Base-by-base conservation (phyloP, 2,113 vertebrate species). In the Cebus imitator region DNA sequence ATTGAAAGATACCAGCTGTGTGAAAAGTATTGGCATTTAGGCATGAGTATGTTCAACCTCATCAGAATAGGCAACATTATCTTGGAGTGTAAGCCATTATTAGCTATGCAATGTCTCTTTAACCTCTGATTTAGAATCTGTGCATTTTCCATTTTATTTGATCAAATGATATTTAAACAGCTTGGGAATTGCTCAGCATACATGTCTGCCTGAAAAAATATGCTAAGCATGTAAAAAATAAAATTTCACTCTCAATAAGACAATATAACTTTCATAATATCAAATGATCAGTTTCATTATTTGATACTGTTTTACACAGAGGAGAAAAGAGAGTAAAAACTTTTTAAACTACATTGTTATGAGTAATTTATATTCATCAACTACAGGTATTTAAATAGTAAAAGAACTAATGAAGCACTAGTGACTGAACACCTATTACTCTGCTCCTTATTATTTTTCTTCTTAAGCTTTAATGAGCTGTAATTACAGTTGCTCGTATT, bases 401-500 rank as follows among this genome's bases (percentile, higher is more conserved):
- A 97, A 97, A 83, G 95, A 98, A 96, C 89, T 97, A 98, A 98
- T 98, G 98, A 98, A 98, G 96, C 97, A 40, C 85, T 96, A 52
- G 52, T 97, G 95, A 95, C 96, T 98, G 97, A 98, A 98, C 91
- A 98, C 64, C 96, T 98, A 98, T 96, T 97, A 86, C 58, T 98
- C 91, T 97, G 83, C 97, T 98, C 92, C 96, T 97, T 98, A 93
- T 97, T 98, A 98, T 98, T 98, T 98, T 98, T 98, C 97, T 98
- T 94, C 92, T 98, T 97, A 98, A 98, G 96, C 85, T 92, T 98
- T 98, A 98, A 99, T 98, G 97, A 98, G 97, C 87, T 97, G 93
- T 98, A 99, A 99, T 98, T 98, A 97, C 14, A 82, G 82, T 97
- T 75, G 70, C 92, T 98, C 3, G 0, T 96, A 97, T 98, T 98